These are phyloP conservation scores for Muscicapa adusta DNA, from an alignment of 2,113 vertebrate species.

Conservation along the genomic window DNA sequence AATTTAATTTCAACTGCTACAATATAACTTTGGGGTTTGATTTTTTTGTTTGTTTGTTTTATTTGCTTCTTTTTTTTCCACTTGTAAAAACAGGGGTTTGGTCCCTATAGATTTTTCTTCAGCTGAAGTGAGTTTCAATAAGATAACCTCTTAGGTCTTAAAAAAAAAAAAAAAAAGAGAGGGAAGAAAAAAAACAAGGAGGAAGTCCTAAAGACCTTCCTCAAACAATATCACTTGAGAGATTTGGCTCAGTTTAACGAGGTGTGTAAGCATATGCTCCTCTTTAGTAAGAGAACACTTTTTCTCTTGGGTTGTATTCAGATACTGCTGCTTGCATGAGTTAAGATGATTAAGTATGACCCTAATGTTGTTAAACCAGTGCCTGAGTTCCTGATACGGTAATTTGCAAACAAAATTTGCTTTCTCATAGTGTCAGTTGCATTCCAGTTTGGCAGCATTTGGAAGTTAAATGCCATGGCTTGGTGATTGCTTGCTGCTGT, in stretches of 20 bases:
- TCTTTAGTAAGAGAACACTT: background rate
- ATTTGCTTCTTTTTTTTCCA: background rate
- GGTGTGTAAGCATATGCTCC: background rate
- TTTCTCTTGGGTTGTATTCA: background rate
- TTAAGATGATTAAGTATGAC: background rate
- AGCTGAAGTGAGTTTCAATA: background rate
- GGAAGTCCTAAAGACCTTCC: background rate
- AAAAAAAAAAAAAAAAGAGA: too few species aligned
- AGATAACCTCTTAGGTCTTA: background rate
- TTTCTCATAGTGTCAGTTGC: background rate
- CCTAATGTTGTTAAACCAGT: background rate
- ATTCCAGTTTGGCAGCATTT: background rate
- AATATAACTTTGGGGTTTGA: background rate
- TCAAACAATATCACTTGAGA: background rate
- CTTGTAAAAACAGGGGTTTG: background rate
- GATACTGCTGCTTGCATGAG: background rate
- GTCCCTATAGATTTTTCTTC: background rate
- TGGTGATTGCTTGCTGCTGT: background rate
- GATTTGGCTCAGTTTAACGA: background rate
- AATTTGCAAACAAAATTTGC: constrained; percentile 2
- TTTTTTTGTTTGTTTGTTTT: background rate
- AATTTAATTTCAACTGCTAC: background rate
- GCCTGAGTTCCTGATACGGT: background rate
- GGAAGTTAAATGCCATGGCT: background rate
- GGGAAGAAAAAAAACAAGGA: accelerated